These are phyloP conservation scores for Diloba caeruleocephala DNA, from an alignment of 2,888 invertebrate species.

Conservation along the genomic window DNA sequence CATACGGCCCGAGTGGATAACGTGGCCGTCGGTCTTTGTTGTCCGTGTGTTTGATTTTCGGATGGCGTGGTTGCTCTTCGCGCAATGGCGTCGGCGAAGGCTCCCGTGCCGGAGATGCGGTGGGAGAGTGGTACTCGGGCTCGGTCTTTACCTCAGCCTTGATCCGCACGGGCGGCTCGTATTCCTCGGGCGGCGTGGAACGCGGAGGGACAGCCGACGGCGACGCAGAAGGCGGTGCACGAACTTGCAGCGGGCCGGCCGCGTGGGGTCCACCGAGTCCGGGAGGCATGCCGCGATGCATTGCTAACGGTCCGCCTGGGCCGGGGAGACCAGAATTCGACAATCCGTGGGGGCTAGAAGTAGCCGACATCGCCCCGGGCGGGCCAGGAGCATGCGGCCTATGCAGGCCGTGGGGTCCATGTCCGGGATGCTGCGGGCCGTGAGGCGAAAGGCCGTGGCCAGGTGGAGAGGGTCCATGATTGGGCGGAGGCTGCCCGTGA, in stretches of 20 bases:
- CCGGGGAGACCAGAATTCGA: slow-evolving; percentile 23
- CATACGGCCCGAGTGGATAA: slow-evolving; percentile 84
- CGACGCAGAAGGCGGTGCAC: slow-evolving; percentile 35
- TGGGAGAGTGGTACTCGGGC: slow-evolving; percentile 80
- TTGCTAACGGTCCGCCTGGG: slow-evolving; percentile 12
- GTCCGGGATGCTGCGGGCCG: slow-evolving; percentile 33
- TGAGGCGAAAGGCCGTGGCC: slow-evolving; percentile 54
- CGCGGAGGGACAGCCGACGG: slow-evolving; percentile 42
- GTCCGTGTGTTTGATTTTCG: slow-evolving; percentile 84
- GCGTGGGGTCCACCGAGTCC: slow-evolving; percentile 23
- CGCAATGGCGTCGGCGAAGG: slow-evolving; percentile 65
- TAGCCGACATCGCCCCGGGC: slow-evolving; percentile 33
- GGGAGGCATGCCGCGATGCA: slow-evolving; percentile 38
- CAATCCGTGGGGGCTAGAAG: slow-evolving; percentile 45
- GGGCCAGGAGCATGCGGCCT: slow-evolving; percentile 49
- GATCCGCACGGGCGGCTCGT: slow-evolving; percentile 72
- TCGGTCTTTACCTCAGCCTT: slow-evolving; percentile 86
- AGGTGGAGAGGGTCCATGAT: slow-evolving; percentile 38
- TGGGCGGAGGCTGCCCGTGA: slow-evolving; percentile 55
- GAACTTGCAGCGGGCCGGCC: slow-evolving; percentile 22
- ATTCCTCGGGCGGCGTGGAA: slow-evolving; percentile 43
- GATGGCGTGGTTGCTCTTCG: slow-evolving; percentile 74
- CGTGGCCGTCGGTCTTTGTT: slow-evolving; percentile 80
- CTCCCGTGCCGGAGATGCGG: slow-evolving; percentile 60
- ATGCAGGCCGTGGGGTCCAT: slow-evolving; percentile 48